Base-by-base conservation (phyloP, 2,888 invertebrate genomes). In the Scaptomyza flava region DNA sequence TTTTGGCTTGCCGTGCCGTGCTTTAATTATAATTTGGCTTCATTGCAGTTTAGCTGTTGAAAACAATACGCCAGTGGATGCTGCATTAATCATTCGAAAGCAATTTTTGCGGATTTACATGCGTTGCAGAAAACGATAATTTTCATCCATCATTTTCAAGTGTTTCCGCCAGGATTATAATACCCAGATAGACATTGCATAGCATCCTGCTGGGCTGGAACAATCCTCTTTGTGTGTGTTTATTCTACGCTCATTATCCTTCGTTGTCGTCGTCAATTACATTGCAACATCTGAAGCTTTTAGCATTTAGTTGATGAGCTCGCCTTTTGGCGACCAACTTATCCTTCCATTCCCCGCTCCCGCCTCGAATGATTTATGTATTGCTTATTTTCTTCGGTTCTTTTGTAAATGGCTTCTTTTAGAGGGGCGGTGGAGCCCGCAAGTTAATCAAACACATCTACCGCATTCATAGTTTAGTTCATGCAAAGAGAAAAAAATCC, bases 41-140 rank as follows among this genome's bases (percentile, higher is more conserved):
- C 11, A 48, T 30, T 62, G 64, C 58, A 52, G 62, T 50, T 41
- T 78, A 50, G 81, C 52, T 68, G 36, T 48, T 53, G 77, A 77
- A 59, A 77, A 52, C 46, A 38, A 38, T 7, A 70, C 68, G 48
- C 48, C 67, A 60, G 48, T 68, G 74, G 52, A 68, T 68, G 33
- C 20, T 67, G 85, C 85, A 84, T 84, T 84, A 84, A 88, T 88
- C 84, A 84, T 84, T 73, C 67, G 87, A 81, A 84, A 87, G 87
- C 84, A 87, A 88, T 88, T 84, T 84, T 84, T 79, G 85, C 79
- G 74, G 84, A 84, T 88, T 84, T 84, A 89, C 84, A 87, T 84
- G 84, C 84, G 79, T 88, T 84, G 87, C 89, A 87, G 79, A 77
- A 83, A 87, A 84, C 89, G 84, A 84, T 88, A 87, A 84, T 88